Evolutionary conservation across 2,113 vertebrate species (phyloP).

Genomic region (Aegithalos caudatus): DNA sequence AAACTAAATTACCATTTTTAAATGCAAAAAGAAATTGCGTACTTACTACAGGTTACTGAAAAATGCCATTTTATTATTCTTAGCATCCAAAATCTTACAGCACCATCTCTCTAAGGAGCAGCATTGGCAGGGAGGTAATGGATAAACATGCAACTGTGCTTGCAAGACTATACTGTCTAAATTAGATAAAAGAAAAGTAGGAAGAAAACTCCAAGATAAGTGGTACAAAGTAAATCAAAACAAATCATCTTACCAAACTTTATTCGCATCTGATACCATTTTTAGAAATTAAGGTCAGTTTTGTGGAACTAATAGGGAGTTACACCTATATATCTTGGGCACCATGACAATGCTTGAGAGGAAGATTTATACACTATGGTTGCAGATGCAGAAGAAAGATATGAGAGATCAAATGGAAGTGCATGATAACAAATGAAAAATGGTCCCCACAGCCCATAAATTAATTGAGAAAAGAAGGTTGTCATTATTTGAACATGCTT

Average conservation of each 20-base stretch:
- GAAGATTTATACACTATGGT: slow-evolving; percentile 90
- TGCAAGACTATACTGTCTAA: slow-evolving; percentile 71
- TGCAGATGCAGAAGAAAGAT: slow-evolving; percentile 89
- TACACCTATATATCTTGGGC: slow-evolving; percentile 84
- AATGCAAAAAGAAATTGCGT: slow-evolving; percentile 25
- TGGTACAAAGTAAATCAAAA: slow-evolving; percentile 83
- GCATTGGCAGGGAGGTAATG: slow-evolving; percentile 68
- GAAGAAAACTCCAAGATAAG: slow-evolving; percentile 80
- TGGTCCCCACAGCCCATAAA: slow-evolving; percentile 84
- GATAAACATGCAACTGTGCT: slow-evolving; percentile 70
- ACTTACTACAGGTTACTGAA: slow-evolving; percentile 45
- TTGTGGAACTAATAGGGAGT: slow-evolving; percentile 84
- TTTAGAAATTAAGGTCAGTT: slow-evolving; percentile 88
- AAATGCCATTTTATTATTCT: slow-evolving; percentile 66
- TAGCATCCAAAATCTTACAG: slow-evolving; percentile 67
- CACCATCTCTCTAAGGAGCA: slow-evolving; percentile 68
- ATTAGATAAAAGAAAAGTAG: slow-evolving; percentile 81
- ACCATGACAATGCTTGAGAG: slow-evolving; percentile 79
- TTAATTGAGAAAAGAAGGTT: slow-evolving; percentile 91
- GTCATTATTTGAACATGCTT: slow-evolving; percentile 90
- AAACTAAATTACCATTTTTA: slow-evolving; percentile 41
- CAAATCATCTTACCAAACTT: slow-evolving; percentile 83
- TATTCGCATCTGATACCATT: slow-evolving; percentile 85
- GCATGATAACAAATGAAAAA: slow-evolving; percentile 92
- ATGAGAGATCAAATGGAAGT: slow-evolving; percentile 89